These are phyloP conservation scores for Conchocele bisecta DNA, from an alignment of 2,888 invertebrate species.

Conservation along the genomic window DNA sequence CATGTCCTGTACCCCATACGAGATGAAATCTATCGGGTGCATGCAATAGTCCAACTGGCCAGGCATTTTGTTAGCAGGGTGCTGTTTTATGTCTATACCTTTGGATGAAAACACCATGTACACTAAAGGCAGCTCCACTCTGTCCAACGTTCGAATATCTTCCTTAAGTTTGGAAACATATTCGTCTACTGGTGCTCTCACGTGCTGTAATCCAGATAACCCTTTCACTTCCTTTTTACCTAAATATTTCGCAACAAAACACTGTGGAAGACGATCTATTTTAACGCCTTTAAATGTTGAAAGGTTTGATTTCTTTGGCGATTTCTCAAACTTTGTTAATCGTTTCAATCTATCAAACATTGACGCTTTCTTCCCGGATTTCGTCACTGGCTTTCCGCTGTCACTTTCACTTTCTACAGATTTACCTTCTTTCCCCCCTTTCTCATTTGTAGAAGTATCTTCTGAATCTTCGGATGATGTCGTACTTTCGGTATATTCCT, in stretches of 20 bases:
- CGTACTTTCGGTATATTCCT: constrained; percentile 41
- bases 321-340: constrained; percentile 71
- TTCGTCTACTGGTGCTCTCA: constrained; percentile 79
- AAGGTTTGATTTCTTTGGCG: constrained; percentile 50
- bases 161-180: constrained; percentile 75
- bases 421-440: constrained; percentile 21
- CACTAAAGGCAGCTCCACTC: constrained; percentile 78
- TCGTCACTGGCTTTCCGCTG: constrained; percentile 32
- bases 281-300: constrained; percentile 72
- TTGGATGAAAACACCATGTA: constrained; percentile 77
- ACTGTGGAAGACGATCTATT: constrained; percentile 80
- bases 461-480: neutral
- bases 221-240: constrained; percentile 77
- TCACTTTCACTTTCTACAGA: constrained; percentile 25
- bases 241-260: constrained; percentile 81
- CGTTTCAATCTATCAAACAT: constrained; percentile 64
- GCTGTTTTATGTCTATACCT: constrained; percentile 77
- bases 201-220: constrained; percentile 78
- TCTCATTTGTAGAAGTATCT: too few relatives aligned
- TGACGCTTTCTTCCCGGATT: constrained; percentile 54
- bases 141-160: constrained; percentile 63
- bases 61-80: constrained; percentile 72
- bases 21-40: constrained; percentile 81
- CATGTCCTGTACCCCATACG: constrained; percentile 82
- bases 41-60: constrained; percentile 63